A percentile compares a stretch with the other conserved stretches of the same genome.
These are phyloP conservation scores for Dasyornis broadbenti DNA, from an alignment of 2,113 vertebrate genomes.

Conservation along the genomic window DNA sequence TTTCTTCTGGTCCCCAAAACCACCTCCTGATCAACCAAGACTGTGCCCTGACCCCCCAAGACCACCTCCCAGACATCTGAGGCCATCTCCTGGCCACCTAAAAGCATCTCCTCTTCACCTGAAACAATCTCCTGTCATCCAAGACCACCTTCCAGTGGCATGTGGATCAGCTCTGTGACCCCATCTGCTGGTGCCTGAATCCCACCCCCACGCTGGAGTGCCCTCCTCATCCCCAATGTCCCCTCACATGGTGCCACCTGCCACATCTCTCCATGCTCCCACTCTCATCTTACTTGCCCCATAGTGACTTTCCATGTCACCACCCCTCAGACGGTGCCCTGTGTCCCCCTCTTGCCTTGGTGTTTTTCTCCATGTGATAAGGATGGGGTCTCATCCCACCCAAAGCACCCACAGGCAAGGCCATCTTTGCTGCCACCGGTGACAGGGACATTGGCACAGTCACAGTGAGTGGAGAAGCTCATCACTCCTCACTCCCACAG, in stretches of 20 bases:
- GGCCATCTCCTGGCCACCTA: background rate
- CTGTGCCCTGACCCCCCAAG: background rate
- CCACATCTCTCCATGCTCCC: background rate
- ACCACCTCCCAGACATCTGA: background rate
- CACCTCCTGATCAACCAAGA: background rate
- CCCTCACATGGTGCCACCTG: rapidly evolving
- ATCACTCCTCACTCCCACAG: background rate
- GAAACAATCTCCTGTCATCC: background rate
- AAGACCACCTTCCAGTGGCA: background rate
- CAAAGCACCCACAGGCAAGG: background rate
- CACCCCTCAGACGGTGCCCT: background rate
- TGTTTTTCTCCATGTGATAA: background rate
- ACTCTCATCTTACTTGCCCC: background rate
- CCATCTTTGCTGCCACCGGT: background rate
- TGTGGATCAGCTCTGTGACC: background rate
- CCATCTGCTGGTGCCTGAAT: background rate
- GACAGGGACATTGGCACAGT: background rate
- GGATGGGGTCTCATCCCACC: background rate
- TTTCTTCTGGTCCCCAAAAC: background rate
- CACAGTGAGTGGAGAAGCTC: background rate
- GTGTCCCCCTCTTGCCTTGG: background rate
- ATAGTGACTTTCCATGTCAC: background rate
- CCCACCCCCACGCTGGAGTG: background rate
- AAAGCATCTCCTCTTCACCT: background rate
- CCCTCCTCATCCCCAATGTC: rapidly evolving